phyloP scores from a whole-genome alignment of 2,113 vertebrate genomes.

The Hiodon alosoides region DNA sequence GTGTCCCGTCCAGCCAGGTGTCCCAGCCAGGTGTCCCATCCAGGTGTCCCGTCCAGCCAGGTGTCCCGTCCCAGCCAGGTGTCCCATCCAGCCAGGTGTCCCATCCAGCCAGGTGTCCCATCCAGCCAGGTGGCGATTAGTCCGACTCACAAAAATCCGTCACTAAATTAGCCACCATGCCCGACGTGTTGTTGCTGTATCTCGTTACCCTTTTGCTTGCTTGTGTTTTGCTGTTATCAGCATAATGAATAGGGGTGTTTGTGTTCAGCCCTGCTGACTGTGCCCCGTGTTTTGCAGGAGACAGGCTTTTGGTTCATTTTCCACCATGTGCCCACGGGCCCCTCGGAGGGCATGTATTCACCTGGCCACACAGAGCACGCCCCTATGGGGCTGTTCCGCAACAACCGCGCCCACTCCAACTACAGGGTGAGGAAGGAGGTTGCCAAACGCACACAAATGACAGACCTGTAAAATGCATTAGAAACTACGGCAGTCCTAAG shows the following conservation, averaged over 20 bases:
- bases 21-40: no score
- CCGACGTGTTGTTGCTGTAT: background rate
- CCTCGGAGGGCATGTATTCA: conserved; percentile 82
- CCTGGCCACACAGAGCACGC: conserved; percentile 83
- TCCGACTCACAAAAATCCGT: background rate
- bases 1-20: no score
- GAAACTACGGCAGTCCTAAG: no score
- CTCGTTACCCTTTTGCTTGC: background rate
- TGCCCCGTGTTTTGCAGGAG: conserved; percentile 64
- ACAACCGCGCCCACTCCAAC: conserved; percentile 96
- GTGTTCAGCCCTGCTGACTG: background rate
- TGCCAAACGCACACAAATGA: background rate
- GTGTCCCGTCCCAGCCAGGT: no score
- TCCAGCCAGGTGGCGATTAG: background rate
- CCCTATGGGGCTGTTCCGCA: conserved; percentile 83
- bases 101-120: no score
- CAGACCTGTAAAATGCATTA: no score
- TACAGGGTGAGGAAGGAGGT: conserved; percentile 72
- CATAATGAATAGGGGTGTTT: background rate
- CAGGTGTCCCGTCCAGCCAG: no score
- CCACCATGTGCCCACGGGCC: conserved; percentile 89
- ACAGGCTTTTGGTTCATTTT: conserved; percentile 96
- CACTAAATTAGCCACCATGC: no score
- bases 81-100: no score
- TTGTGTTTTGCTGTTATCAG: background rate